Conservation (phyloP, 2,797 vertebrate genomes). For the Graptemys geographica region DNA sequence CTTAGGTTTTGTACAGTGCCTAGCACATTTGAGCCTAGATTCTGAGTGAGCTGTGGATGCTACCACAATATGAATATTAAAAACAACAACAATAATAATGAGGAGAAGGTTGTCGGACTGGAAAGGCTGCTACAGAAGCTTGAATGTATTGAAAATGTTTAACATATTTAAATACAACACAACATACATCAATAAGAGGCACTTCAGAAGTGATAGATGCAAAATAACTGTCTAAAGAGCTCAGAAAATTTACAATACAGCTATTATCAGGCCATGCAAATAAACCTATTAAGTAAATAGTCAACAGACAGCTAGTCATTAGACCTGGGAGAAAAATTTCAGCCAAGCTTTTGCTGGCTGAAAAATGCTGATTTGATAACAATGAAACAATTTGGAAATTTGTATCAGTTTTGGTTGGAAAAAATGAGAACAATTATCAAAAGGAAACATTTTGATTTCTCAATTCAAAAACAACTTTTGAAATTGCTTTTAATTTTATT, state of each 20-base stretch:
- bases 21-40: not conserved
- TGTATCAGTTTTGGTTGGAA: too few species aligned
- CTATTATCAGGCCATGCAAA: not conserved
- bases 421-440: too few species aligned
- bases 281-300: not conserved
- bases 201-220: not conserved
- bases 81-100: not conserved
- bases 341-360: too few species aligned
- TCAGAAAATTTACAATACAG: rapidly evolving
- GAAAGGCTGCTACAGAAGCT: not conserved
- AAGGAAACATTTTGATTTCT: too few species aligned
- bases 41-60: not conserved
- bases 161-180: not conserved
- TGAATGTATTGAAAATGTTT: not conserved
- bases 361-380: too few species aligned
- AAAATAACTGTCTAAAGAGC: not conserved
- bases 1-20: not conserved
- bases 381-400: too few species aligned
- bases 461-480: too few species aligned
- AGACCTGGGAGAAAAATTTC: not conserved
- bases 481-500: too few species aligned
- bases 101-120: not conserved
- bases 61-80: not conserved
- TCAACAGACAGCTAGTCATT: not conserved
- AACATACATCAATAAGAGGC: not conserved